A percentile compares a stretch with the other conserved stretches of the same genome.
Evolutionary conservation across 2,888 invertebrate genomes (phyloP).

Genomic region (Epinotia bilunana): DNA sequence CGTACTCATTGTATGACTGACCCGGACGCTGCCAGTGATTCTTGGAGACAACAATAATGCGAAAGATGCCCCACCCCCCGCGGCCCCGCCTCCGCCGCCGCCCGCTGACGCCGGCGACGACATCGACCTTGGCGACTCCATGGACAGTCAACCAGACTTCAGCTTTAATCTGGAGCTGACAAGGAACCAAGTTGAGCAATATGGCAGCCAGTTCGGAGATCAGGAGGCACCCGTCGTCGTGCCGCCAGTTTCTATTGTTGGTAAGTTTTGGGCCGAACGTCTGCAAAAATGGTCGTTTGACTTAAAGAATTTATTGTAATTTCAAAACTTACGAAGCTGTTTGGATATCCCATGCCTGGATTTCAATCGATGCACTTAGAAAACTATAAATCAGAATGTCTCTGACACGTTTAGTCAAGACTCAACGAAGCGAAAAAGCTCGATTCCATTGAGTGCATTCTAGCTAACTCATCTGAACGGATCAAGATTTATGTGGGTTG

Average conservation of each 20-base stretch:
- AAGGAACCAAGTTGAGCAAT: constrained; percentile 89
- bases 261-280: constrained; percentile 61
- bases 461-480: neutral
- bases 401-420: neutral
- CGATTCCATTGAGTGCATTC: neutral
- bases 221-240: constrained; percentile 51
- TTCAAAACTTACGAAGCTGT: neutral
- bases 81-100: constrained; percentile 83
- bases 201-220: constrained; percentile 87
- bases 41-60: constrained; percentile 70
- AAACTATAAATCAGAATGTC: neutral
- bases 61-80: constrained; percentile 75
- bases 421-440: neutral
- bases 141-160: constrained; percentile 77
- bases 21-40: constrained; percentile 74
- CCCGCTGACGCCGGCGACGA: constrained; percentile 81
- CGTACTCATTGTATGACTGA: constrained; percentile 46
- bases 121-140: constrained; percentile 63
- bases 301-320: neutral
- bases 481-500: neutral
- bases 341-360: no score
- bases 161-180: constrained; percentile 89
- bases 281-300: constrained; percentile 14
- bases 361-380: neutral
- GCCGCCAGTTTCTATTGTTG: constrained; percentile 75